These are phyloP conservation scores for Agonopterix arenella DNA, from an alignment of 2,888 invertebrate species.

Conservation along the genomic window DNA sequence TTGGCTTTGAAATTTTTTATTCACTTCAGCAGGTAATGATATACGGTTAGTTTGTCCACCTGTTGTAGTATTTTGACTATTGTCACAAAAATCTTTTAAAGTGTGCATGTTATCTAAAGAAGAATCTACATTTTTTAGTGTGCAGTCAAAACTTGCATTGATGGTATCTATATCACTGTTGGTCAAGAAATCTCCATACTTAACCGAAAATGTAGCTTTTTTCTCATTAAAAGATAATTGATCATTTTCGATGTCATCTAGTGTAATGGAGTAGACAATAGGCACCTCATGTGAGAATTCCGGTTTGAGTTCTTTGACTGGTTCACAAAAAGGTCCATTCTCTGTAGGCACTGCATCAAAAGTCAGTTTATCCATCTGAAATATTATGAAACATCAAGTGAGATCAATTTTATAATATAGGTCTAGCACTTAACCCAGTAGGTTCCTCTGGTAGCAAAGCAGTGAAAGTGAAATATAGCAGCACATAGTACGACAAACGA, in stretches of 20 bases:
- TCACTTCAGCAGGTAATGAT: constrained; percentile 5
- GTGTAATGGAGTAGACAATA: constrained; percentile 25
- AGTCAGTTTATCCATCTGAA: constrained; percentile 72
- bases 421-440: no score
- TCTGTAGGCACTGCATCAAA: constrained; percentile 75
- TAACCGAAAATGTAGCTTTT: constrained; percentile 48
- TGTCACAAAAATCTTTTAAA: background rate
- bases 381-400: constrained; percentile 11
- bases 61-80: background rate
- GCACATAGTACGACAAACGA: no score
- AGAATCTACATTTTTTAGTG: background rate
- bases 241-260: constrained; percentile 60
- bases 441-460: no score
- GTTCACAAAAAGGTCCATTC: constrained; percentile 55
- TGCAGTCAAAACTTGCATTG: background rate
- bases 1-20: constrained; percentile 6
- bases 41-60: background rate
- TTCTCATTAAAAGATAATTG: constrained; percentile 39
- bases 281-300: constrained; percentile 7
- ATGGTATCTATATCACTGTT: constrained; percentile 34
- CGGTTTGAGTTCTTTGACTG: constrained; percentile 14
- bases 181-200: constrained; percentile 60
- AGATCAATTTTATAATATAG: no score
- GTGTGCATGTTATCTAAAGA: background rate
- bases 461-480: no score